phyloP scores from a whole-genome alignment of 2,797 vertebrate genomes.

The Rhinophrynus dorsalis region DNA sequence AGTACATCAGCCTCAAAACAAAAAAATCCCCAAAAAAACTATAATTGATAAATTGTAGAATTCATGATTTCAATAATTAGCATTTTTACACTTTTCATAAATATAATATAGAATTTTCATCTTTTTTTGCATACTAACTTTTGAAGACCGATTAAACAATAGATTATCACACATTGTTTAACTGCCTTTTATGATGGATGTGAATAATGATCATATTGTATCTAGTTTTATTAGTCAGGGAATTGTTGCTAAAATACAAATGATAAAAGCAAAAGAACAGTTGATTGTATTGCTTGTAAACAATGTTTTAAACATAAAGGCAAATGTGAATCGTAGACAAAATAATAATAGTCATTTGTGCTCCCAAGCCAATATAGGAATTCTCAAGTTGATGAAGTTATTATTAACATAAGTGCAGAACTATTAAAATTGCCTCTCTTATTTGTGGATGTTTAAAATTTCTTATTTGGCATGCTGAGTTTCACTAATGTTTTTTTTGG shows the following conservation, averaged over 20 bases:
- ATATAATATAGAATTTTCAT: too few species aligned
- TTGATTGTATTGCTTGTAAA: constrained; percentile 32
- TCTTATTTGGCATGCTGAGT: constrained; percentile 59
- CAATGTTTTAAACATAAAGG: constrained; percentile 14
- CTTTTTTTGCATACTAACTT: too few species aligned
- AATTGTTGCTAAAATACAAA: constrained; percentile 24
- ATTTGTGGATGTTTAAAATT: constrained; percentile 62
- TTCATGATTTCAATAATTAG: too few species aligned
- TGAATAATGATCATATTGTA: constrained; percentile 9
- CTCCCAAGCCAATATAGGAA: constrained; percentile 32
- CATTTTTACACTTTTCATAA: too few species aligned
- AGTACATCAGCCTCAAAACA: too few species aligned
- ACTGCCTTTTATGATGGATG: not conserved
- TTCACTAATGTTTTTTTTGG: constrained; percentile 59
- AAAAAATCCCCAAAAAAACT: too few species aligned
- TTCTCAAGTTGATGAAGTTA: constrained; percentile 31
- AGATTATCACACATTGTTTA: not conserved
- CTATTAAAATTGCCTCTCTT: constrained; percentile 60
- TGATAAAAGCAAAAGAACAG: not conserved
- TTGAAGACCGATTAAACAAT: not conserved
- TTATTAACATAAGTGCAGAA: constrained; percentile 52
- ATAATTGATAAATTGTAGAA: too few species aligned
- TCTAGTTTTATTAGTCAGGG: constrained; percentile 17
- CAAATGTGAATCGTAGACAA: constrained; percentile 20
- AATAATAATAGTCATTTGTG: constrained; percentile 29